Evolutionary conservation across 1,140 invertebrate genomes (phyloP).

Genomic region (Formica exsecta): DNA sequence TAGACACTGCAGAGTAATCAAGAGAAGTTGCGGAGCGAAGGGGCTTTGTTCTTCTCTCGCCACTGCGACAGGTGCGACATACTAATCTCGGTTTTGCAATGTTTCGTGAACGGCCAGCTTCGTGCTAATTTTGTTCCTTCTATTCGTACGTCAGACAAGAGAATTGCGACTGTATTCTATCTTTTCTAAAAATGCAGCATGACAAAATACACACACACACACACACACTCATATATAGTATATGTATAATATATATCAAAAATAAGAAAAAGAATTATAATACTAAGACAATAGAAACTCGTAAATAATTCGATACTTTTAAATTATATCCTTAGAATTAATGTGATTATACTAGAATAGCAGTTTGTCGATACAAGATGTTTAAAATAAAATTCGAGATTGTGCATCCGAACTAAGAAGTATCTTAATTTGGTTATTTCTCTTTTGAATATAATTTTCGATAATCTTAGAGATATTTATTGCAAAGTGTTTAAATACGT

Average conservation of each 20-base stretch:
- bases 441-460: background rate
- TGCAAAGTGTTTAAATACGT: constrained; percentile 24
- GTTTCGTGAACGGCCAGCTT: constrained; percentile 53
- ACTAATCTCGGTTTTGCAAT: constrained; percentile 62
- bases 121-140: constrained; percentile 52
- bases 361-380: background rate
- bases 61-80: constrained; percentile 56
- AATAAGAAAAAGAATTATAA: too few species aligned
- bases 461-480: background rate
- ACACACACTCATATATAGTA: too few species aligned
- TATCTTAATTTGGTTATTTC: background rate
- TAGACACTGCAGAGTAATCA: constrained; percentile 31
- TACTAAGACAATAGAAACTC: background rate
- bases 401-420: background rate
- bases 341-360: background rate
- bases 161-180: constrained; percentile 27
- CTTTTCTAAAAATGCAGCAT: constrained; percentile 8
- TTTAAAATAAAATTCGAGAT: background rate
- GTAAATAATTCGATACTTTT: background rate
- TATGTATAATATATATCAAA: too few species aligned
- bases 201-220: background rate
- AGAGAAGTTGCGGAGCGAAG: constrained; percentile 34
- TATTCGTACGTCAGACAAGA: constrained; percentile 34
- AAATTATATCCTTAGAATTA: background rate
- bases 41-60: constrained; percentile 52